Base-by-base conservation (phyloP, 2,797 vertebrate genomes). In the Lacerta viridis region DNA sequence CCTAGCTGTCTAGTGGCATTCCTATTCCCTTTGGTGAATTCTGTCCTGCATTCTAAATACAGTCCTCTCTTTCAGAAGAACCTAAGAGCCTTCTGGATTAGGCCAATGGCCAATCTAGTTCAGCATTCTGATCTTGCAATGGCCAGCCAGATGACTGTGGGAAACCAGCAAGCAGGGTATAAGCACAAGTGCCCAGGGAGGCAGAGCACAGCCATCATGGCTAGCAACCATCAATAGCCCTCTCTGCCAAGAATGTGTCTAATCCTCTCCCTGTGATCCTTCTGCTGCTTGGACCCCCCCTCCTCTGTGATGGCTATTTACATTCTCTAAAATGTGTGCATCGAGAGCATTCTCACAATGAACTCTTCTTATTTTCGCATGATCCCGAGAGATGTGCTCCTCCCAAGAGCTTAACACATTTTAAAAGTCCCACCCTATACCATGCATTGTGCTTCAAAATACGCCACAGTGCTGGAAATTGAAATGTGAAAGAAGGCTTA, bases 401-500 rank as follows among this genome's bases (percentile, higher is more conserved):
- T 68, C 17, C 59, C 11, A 71, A 81, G 2, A 2, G 41, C 66
- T 84, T 84, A 74, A 85, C 8, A 36, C n/a, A 33, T 46, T 55
- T 75, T 66, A 43, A 43, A 80, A 71, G 85, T 27, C 29, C 29
- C 33, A 27, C 50, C 25, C 7, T 59, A 0, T 33, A 80, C 88
- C 83, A 87, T 88, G 59, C 8, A 78, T n/a, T 8, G 27, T 81
- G 39, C 23, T 33, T 5, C 9, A 78, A 86, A 83, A 36, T 77
- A 75, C 20, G 61, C 85, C 61, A 11, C 11, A 61, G 3, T 39
- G 36, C 4, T 87, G 68, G 61, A 92, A 89, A 93, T 85, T 64
- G 81, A 91, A 92, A 87, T 23, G n/a, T 85, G 88, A 82, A 91
- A 86, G n/a, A 83, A 27, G 77, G 18, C 17, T 91, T 87, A 55